A percentile compares a stretch with the other conserved stretches of the same genome.
Conservation (phyloP, 2,113 vertebrate species). For the Trinectes maculatus region DNA sequence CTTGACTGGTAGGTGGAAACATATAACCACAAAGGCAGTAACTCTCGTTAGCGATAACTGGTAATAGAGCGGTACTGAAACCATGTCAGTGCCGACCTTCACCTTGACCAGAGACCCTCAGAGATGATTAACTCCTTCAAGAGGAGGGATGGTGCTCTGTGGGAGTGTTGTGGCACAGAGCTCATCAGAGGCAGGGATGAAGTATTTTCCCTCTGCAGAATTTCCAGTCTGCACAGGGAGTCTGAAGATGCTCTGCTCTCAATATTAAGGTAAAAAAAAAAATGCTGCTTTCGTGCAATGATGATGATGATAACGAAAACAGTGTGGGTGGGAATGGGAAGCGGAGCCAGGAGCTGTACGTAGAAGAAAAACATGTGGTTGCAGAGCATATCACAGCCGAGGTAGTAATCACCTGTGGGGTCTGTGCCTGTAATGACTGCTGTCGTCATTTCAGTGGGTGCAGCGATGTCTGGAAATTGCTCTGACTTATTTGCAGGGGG, state of each 20-base stretch:
- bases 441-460: conserved; percentile 38
- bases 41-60: conserved; percentile 20
- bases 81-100: conserved; percentile 62
- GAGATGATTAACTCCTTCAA: conserved; percentile 53
- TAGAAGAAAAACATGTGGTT: conserved; percentile 26
- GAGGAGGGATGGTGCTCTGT: conserved; percentile 9
- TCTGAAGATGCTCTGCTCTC: conserved; percentile 11
- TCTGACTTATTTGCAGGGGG: conserved; percentile 5
- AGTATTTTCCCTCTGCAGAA: conserved; percentile 32
- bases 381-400: conserved; percentile 42
- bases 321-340: conserved; percentile 4
- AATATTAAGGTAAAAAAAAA: conserved; percentile 16
- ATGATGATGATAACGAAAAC: conserved; percentile 7
- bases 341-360: conserved; percentile 22
- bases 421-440: conserved; percentile 25
- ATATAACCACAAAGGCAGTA: background rate
- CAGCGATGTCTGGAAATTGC: conserved; percentile 26
- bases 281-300: conserved; percentile 18
- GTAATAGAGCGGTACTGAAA: conserved; percentile 55
- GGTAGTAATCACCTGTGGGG: conserved; percentile 38
- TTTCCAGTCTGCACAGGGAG: conserved; percentile 18
- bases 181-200: conserved; percentile 19
- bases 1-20: background rate
- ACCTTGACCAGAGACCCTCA: conserved; percentile 39
- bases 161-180: conserved; percentile 7